Evolutionary conservation across 2,113 vertebrate genomes (phyloP).

Genomic region (Coptodon bakossiorum): DNA sequence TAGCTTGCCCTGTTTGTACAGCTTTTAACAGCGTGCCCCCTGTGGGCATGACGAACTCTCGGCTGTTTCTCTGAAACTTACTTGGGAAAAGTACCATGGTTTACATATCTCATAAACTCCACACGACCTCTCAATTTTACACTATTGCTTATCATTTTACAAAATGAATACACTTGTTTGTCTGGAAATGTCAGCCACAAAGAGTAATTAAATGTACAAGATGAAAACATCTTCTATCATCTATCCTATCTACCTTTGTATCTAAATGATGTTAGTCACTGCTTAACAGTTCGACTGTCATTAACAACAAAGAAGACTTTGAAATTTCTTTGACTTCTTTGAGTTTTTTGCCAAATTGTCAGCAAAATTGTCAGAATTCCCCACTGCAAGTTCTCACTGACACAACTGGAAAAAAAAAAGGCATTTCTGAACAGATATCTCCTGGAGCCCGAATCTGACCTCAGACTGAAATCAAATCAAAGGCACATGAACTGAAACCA

Average conservation of each 20-base stretch:
- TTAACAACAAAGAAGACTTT: not conserved
- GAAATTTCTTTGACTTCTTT: not conserved
- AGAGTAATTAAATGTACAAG: not conserved
- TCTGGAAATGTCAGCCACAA: not conserved
- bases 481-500: not conserved
- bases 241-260: not conserved
- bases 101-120: not conserved
- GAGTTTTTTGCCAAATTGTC: not conserved
- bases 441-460: not conserved
- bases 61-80: not conserved
- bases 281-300: not conserved
- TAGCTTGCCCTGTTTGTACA: not conserved
- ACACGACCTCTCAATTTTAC: not conserved
- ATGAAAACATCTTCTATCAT: not conserved
- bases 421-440: not conserved
- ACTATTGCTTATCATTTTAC: not conserved
- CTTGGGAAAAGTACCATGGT: not conserved
- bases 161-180: not conserved
- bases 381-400: not conserved
- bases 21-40: not conserved
- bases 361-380: not conserved
- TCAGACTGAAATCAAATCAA: constrained; percentile 49
- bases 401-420: not conserved
- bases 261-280: not conserved
- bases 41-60: not conserved